Evolutionary conservation across 35 echinoderm and acorn worm species (phyloP).

Genomic region (Heliocidaris erythrogramma): DNA sequence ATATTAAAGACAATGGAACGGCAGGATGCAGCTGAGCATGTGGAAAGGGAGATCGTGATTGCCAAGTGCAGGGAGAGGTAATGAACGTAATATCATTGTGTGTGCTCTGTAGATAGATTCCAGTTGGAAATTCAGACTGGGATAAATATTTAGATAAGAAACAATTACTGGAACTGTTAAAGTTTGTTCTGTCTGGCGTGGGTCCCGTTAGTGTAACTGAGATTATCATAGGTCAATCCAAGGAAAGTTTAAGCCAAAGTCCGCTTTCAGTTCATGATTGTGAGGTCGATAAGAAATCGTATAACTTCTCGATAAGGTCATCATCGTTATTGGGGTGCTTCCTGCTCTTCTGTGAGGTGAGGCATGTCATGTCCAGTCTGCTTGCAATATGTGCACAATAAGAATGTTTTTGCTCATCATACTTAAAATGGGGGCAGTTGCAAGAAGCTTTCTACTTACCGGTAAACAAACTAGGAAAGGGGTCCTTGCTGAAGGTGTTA

Average conservation of each 20-base stretch:
- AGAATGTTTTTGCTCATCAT: background rate
- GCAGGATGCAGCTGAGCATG: background rate
- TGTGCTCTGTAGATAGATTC: no score
- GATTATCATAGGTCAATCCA: slow-evolving; percentile 21
- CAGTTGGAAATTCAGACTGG: no score
- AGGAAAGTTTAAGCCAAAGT: background rate
- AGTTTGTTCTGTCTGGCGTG: no score
- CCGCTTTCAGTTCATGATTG: background rate
- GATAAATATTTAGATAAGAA: no score
- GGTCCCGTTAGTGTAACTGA: no score
- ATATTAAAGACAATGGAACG: background rate
- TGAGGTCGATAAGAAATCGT: slow-evolving; percentile 1
- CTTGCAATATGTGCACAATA: background rate
- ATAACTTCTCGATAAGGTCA: background rate
- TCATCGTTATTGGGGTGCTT: background rate
- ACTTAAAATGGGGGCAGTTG: background rate
- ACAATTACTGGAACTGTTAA: no score
- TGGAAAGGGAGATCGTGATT: background rate
- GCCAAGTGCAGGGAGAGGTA: background rate
- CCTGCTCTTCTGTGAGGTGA: background rate
- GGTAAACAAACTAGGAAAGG: background rate
- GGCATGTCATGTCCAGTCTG: background rate
- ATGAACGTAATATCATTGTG: background rate
- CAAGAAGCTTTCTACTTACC: background rate
- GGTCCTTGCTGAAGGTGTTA: background rate